Percentiles rank a stretch among this genome's conserved stretches.
phyloP scores from a whole-genome alignment of 2,797 vertebrate genomes.

The Erethizon dorsatum region DNA sequence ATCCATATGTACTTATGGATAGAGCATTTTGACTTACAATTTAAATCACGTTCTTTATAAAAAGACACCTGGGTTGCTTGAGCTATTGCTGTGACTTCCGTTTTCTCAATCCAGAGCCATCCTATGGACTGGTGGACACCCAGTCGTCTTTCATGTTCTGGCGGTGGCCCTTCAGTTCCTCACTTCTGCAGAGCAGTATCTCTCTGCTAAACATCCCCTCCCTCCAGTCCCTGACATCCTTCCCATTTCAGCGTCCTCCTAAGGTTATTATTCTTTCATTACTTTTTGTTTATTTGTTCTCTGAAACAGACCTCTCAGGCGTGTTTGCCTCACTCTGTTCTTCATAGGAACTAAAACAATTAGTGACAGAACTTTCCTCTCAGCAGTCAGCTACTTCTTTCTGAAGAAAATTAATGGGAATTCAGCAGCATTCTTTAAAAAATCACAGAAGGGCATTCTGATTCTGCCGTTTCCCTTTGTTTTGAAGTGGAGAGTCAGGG shows the following conservation, averaged over 20 bases:
- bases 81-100: neutral
- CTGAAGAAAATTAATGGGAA: neutral
- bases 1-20: neutral
- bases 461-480: neutral
- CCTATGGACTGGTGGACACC: neutral
- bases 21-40: neutral
- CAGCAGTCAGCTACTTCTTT: neutral
- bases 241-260: neutral
- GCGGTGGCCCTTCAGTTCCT: neutral
- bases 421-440: neutral
- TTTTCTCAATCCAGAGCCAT: neutral
- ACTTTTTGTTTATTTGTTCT: neutral
- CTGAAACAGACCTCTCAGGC: neutral
- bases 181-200: neutral
- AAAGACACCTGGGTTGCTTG: neutral
- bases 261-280: neutral
- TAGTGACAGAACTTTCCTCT: neutral
- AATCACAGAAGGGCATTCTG: neutral
- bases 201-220: neutral
- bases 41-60: neutral
- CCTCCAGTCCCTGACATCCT: neutral
- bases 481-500: constrained; percentile 2
- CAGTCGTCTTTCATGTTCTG: neutral
- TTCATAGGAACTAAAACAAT: neutral
- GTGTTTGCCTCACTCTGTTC: neutral